Evolutionary conservation across 2,888 invertebrate species (phyloP), one percentile per base, ranked within the genome.

Genomic region (Polymixis lichenea): DNA sequence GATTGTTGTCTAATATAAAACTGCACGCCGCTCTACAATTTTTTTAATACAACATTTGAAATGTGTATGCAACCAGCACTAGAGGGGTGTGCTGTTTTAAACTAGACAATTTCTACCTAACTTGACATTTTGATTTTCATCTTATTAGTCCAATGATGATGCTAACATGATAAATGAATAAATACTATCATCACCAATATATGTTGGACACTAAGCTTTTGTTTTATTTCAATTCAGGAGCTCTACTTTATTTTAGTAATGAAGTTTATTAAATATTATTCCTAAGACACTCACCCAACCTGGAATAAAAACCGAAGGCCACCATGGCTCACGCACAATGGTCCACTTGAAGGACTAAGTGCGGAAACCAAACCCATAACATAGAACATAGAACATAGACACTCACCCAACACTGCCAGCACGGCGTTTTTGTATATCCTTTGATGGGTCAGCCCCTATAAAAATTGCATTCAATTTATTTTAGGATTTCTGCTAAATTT

Each of bases 381-480:
- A n/a, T n/a, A n/a, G n/a, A n/a, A n/a, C n/a, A n/a, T n/a, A n/a
- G n/a, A n/a, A n/a, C n/a, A n/a, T 58, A 61, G 69, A 19, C 87
- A 97, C 98, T 98, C 93, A 98, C 98, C 98, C 98, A 97, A 98
- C 97, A 95, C 98, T 98, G 95, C 98, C 98, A 93, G 98, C 97
- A 93, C 98, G 97, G 94, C 98, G 97, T 97, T 98, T 98, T 96
- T 98, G 98, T 97, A 98, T 97, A 97, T 98, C 98, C 97, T 98
- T 98, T 93, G 97, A 97, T 95, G 98, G 97, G 97, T 98, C 98
- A 97, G 97, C 97, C 97, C 98, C 98, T 98, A 94, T 74, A 97
- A 97, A 83, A 64, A 66, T 58, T 55, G 15, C 19, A 71, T 55
- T 61, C 1, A 78, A 61, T 78, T 77, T 46, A 64, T 68, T 72